Evolutionary conservation across 2,797 vertebrate species (phyloP), one percentile per base, ranked within the genome.

Genomic region (Vipera ursinii): DNA sequence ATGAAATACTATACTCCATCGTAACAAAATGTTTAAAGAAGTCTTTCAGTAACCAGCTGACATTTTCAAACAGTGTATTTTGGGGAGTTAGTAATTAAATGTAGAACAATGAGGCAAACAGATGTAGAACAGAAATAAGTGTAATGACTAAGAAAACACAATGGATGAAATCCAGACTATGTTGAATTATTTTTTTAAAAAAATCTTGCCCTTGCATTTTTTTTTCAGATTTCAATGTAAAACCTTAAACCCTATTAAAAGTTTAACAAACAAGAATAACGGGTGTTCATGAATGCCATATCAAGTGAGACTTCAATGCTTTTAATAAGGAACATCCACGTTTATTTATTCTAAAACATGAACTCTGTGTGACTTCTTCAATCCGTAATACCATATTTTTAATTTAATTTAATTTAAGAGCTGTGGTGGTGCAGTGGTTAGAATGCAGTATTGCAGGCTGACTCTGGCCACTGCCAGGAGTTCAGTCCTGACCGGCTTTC

Each of bases 81-180:
- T 92, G 14, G 48, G 91, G 94, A 91, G 94, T 93, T 94, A 82
- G 92, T 96, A 91, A 95, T 93, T 78, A 90, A 93, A 91, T 2
- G 32, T 92, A 85, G 5, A 4, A 26, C 90, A 93, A 78, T 48
- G 44, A 82, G 93, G 0, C 73, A 90, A 48, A 92, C 89, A 78
- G 89, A 78, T 89, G 0, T 32, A 32, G 32, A 63, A 87, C 92
- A 90, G 48, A 88, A 63, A 94, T 94, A 95, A 95, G 90, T 26
- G 59, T 86, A 93, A 95, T 1, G 87, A 24, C 3, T 14, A 65
- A 94, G 93, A 90, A 24, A 90, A 93, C 93, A 95, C 65, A 48
- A 94, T 95, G 92, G 93, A 90, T 93, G 94, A 93, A 92, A 91
- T 95, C 90, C 94, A 93, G 96, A 94, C 82, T 61, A 94, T 94